Base-by-base conservation (phyloP, 2,113 vertebrate genomes). In the Azemiops feae region DNA sequence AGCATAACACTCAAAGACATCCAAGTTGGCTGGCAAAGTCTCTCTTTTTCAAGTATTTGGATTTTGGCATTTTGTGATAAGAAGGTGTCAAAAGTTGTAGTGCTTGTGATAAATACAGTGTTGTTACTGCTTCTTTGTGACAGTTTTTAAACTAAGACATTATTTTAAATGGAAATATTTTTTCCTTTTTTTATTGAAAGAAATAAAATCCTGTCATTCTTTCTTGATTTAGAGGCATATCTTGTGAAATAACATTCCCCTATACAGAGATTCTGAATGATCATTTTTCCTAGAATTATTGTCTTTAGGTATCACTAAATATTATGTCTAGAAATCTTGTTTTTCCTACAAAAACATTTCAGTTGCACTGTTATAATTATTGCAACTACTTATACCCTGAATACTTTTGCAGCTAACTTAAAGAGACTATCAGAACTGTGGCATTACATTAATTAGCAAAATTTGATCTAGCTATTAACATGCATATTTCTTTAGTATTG, bases 401-500 rank as follows among this genome's bases (percentile, higher is more conserved):
- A 87, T 81, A 16, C 47, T 64, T 89, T 85, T 55, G 89, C 88
- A 69, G 91, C 92, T 45, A 85, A 64, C 54, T 0, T 55, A 92
- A 69, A 93, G 91, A 81, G 95, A 91, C 54, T 50, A 91, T 30
- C 5, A 57, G 50, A 54, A 93, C 86, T 58, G 89, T 91, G 92
- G 74, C 93, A 90, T 22, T 3, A 18, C 89, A 93, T 93, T 94
- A 93, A 34, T 90, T 88, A 94, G 95, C 90, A 92, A 93, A 90
- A 87, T 23, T 58, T 92, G 93, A 92, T 95, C 93, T 85, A 30
- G 34, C n/a, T 50, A 3, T 69, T 39, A 64, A 92, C 93, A 92
- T 60, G 89, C 53, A 50, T 81, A 55, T 95, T 94, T 93, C 95
- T 96, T 97, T 96, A 97, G 96, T 97, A 94, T 95, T 91, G 45